phyloP scores from a whole-genome alignment of 1,140 invertebrate genomes.

The Diabrotica virgifera region DNA sequence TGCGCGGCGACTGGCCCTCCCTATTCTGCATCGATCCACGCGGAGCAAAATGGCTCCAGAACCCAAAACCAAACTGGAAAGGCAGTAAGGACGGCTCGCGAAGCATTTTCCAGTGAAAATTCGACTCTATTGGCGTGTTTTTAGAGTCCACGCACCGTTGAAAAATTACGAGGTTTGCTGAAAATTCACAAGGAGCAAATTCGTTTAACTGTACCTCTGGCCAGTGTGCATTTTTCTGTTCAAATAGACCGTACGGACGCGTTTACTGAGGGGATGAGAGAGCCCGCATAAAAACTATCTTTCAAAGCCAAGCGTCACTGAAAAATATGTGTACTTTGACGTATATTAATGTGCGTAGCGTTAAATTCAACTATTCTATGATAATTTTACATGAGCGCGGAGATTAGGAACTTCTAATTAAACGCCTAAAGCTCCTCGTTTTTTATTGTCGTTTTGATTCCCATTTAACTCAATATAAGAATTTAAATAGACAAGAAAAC shows the following conservation, averaged over 20 bases:
- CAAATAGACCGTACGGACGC: conserved; percentile 39
- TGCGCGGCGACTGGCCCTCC: conserved; percentile 46
- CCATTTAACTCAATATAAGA: too few relatives aligned
- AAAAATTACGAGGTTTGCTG: conserved; percentile 45
- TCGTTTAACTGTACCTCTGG: conserved; percentile 32
- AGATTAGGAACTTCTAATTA: conserved; percentile 44
- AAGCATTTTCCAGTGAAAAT: conserved; percentile 31
- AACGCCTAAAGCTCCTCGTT: conserved; percentile 3
- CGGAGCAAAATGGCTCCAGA: conserved; percentile 48
- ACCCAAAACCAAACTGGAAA: conserved; percentile 45
- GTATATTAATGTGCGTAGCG: conserved; percentile 50
- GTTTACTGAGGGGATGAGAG: conserved; percentile 26
- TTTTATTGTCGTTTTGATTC: too few relatives aligned
- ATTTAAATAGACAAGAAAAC: too few relatives aligned
- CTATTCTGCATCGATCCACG: conserved; percentile 46
- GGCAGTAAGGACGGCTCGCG: conserved; percentile 40
- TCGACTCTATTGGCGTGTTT: conserved; percentile 41
- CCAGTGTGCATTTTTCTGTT: conserved; percentile 44
- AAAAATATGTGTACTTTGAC: conserved; percentile 50
- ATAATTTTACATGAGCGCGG: conserved; percentile 46
- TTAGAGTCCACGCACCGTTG: conserved; percentile 42
- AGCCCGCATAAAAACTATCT: conserved; percentile 48
- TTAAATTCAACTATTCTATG: conserved; percentile 49
- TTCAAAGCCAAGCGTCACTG: conserved; percentile 46
- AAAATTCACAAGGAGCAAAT: conserved; percentile 41